These are phyloP conservation scores for Napeogenes sylphis DNA, from an alignment of 2,888 invertebrate species.

Conservation along the genomic window DNA sequence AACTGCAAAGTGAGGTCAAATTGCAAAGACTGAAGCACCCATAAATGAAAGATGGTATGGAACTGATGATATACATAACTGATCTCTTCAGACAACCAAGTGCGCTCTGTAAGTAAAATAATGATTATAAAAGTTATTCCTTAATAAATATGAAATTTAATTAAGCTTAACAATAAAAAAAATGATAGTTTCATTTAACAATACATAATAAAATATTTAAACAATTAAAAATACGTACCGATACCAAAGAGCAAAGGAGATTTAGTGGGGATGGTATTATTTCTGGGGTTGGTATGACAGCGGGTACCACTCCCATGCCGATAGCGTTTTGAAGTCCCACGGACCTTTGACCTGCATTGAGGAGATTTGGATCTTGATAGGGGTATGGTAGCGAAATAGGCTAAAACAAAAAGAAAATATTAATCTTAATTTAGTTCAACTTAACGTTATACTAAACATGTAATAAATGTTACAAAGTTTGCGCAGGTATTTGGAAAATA, in stretches of 20 bases:
- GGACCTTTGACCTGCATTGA: conserved; percentile 8
- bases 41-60: conserved; percentile 36
- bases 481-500: no score
- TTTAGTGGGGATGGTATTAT: conserved; percentile 8
- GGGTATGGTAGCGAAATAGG: conserved; percentile 32
- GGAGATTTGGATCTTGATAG: conserved; percentile 25
- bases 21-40: conserved; percentile 71
- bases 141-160: no score
- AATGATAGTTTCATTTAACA: no score
- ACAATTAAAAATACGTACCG: conserved; percentile 16
- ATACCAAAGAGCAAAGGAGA: conserved; percentile 10
- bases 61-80: conserved; percentile 33
- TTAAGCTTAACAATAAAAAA: no score
- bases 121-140: conserved; percentile 4
- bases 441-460: no score
- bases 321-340: conserved; percentile 2
- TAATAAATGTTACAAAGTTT: no score
- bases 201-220: background rate
- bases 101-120: conserved; percentile 32
- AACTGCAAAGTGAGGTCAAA: conserved; percentile 73
- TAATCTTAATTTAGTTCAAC: background rate
- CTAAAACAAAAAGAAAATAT: conserved; percentile 25
- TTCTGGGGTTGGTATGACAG: conserved; percentile 1
- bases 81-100: conserved; percentile 32
- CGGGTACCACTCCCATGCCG: conserved; percentile 8